Percentiles rank a stretch among this genome's conserved stretches.
Evolutionary conservation across 2,113 vertebrate species (phyloP).

Genomic region (Engystomops pustulosus): DNA sequence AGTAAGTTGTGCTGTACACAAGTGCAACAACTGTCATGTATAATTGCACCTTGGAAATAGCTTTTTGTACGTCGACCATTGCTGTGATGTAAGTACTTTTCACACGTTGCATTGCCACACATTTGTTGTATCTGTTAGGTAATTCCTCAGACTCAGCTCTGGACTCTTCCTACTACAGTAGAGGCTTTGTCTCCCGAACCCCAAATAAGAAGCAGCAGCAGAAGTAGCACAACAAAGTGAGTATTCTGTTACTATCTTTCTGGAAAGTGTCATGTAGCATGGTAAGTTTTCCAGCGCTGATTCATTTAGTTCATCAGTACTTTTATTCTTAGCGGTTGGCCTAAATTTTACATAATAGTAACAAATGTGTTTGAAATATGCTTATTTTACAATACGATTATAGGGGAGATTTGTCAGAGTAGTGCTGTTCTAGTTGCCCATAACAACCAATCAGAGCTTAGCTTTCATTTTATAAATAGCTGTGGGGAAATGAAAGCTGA

Average conservation of each 20-base stretch:
- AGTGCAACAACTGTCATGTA: background rate
- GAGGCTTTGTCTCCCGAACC: background rate
- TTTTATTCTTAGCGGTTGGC: too few relatives aligned
- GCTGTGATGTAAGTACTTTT: background rate
- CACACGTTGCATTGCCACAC: background rate
- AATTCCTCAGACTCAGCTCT: constrained; percentile 67
- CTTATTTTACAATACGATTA: too few relatives aligned
- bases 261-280: background rate
- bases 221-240: constrained; percentile 27
- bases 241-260: background rate
- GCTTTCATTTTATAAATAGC: too few relatives aligned
- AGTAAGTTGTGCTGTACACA: too few relatives aligned
- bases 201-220: background rate
- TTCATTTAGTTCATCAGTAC: too few relatives aligned
- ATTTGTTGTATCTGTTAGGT: constrained; percentile 62
- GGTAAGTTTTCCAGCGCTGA: background rate
- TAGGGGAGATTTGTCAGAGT: too few relatives aligned
- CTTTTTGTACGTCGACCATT: background rate
- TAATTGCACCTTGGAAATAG: background rate
- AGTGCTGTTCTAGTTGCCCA: too few relatives aligned
- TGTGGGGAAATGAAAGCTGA: too few relatives aligned
- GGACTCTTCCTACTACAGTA: constrained; percentile 2
- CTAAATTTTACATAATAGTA: too few relatives aligned
- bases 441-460: too few relatives aligned
- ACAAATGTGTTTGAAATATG: background rate